phyloP scores from a whole-genome alignment of 2,113 vertebrate species.

The Lampris megalopsis region DNA sequence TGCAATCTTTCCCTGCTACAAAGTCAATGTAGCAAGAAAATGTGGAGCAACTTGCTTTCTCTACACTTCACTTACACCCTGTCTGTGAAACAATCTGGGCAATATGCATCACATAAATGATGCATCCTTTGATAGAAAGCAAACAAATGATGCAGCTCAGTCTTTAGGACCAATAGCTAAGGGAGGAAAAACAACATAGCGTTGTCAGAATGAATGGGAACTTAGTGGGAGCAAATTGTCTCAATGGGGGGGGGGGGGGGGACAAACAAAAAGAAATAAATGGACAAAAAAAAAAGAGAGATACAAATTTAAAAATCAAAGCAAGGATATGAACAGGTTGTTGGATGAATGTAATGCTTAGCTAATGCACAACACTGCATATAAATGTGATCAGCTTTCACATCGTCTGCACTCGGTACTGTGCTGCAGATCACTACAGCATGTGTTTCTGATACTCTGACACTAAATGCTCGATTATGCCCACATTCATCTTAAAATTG shows the following conservation, averaged over 20 bases:
- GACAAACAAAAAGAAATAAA: too few species aligned
- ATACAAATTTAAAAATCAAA: conserved; percentile 68
- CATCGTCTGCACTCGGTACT: conserved; percentile 55
- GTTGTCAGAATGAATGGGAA: not conserved
- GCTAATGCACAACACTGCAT: conserved; percentile 59
- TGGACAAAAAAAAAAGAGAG: conserved; percentile 29
- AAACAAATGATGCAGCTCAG: not conserved
- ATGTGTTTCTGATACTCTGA: conserved; percentile 2
- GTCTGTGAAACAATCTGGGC: not conserved
- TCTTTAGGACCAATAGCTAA: too few species aligned
- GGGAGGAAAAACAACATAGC: not conserved
- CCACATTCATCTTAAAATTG: conserved; percentile 27
- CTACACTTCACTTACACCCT: conserved; percentile 7
- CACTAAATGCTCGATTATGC: conserved; percentile 38
- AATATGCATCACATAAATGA: conserved; percentile 14
- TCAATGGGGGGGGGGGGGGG: conserved; percentile 11
- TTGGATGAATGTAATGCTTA: conserved; percentile 57
- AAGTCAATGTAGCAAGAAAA: conserved; percentile 38
- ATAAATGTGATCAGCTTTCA: conserved; percentile 57
- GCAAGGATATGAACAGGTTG: conserved; percentile 60
- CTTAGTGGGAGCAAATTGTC: conserved; percentile 43
- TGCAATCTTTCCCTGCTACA: conserved; percentile 40
- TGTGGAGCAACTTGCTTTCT: not conserved
- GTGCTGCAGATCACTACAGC: too few species aligned
- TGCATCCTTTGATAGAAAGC: not conserved